Base-by-base conservation (phyloP, 2,888 invertebrate species). In the Endomychus coccineus region DNA sequence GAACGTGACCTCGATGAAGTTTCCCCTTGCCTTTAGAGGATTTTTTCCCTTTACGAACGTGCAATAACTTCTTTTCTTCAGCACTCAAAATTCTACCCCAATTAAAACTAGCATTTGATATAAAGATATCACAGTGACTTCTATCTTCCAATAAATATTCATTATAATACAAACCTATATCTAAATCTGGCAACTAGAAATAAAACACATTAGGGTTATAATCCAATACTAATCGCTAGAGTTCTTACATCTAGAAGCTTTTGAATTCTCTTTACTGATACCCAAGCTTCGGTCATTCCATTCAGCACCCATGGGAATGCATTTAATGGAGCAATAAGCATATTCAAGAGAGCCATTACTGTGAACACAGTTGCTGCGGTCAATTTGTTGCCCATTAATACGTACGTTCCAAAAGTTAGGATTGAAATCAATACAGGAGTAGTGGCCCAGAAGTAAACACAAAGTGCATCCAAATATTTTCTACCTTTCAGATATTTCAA, bases 221-320 rank as follows among this genome's bases (percentile, higher is more conserved):
- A 9, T 16, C 16, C 3, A 31, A 22, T 11, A 7, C 10, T 29
- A 19, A 19, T 19, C n/a, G 5, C 10, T 12, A 2, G 14, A 2
- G 15, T 43, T 65, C 75, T 70, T 68, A 86, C 84, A 64, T 85
- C 74, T 44, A 91, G 61, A 30, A 94, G 74, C 54, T 78, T 76
- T 61, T 91, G 87, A 21, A 96, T 81, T 47, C 95, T 75, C 61
- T 85, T 84, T 4, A 94, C 65, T 0, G 96, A 96, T 1, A 97
- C 89, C 86, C 89, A 91, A 0, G 96, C 90, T 67, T 98, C 96
- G 25, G 92, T 83, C 2, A 97, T 69, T 1, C 96, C 97, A 65
- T 95, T 97, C 12, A 98, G 68, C 2, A 97, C 96, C 96, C 97
- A 98, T 0, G 97, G 97, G 64, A 97, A 94, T 1, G 95, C 90